A percentile compares a stretch with the other conserved stretches of the same genome.
Conservation (phyloP, 2,113 vertebrate species). For the Poicephalus meyeri region DNA sequence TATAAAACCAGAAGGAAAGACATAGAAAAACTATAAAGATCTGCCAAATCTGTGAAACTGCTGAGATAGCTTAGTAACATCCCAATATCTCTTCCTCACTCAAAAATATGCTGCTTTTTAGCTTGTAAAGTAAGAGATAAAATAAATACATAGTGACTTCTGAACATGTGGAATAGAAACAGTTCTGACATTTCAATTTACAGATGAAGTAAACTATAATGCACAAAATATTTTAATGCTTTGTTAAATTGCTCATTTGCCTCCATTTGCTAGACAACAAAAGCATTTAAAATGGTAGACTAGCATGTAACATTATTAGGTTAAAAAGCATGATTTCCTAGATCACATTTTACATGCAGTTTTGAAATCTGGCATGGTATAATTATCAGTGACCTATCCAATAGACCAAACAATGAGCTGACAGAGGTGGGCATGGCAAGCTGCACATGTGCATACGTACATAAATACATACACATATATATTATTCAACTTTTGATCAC, state of each 20-base stretch:
- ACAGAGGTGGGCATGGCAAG: neutral
- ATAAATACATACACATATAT: neutral
- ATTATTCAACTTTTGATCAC: neutral
- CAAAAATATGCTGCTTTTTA: neutral
- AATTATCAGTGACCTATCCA: neutral
- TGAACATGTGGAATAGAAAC: neutral
- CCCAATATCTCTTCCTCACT: neutral
- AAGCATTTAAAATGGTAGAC: neutral
- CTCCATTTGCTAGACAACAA: neutral
- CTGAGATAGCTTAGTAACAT: neutral
- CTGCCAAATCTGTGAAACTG: neutral
- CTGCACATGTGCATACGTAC: neutral
- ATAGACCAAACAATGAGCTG: neutral
- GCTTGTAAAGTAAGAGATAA: neutral
- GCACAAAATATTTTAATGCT: neutral
- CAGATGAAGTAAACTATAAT: neutral
- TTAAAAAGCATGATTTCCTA: neutral
- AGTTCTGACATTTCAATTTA: neutral
- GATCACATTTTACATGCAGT: neutral
- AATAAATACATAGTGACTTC: neutral
- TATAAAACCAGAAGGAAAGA: neutral
- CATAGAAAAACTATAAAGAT: neutral
- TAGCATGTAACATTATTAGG: neutral
- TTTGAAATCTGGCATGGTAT: neutral
- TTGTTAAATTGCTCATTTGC: slow-evolving; percentile 16